Conservation (phyloP, 2,888 invertebrate species). For the Biston stratarius region DNA sequence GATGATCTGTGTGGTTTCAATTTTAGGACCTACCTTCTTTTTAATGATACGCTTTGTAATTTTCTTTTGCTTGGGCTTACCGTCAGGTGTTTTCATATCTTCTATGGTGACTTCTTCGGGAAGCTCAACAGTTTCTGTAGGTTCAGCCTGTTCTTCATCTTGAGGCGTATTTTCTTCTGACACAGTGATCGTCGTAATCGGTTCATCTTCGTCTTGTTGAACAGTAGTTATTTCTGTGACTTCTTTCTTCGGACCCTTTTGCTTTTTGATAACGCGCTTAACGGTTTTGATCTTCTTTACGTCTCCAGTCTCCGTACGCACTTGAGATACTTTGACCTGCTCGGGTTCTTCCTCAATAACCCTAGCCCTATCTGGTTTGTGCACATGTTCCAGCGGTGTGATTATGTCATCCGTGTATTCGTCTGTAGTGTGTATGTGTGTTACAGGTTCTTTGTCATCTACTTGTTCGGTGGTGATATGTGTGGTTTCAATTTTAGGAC, state of each 20-base stretch:
- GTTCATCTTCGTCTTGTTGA: slow-evolving; percentile 44
- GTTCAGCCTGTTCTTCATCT: slow-evolving; percentile 68
- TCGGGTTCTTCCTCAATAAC: slow-evolving; percentile 48
- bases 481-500: slow-evolving; percentile 61
- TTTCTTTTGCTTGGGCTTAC: slow-evolving; percentile 56
- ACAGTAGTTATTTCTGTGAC: slow-evolving; percentile 44
- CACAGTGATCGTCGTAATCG: slow-evolving; percentile 42
- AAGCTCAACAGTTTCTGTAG: slow-evolving; percentile 60
- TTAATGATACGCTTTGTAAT: slow-evolving; percentile 51
- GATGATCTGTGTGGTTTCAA: slow-evolving; percentile 52
- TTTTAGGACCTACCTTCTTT: slow-evolving; percentile 45
- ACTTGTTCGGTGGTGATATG: slow-evolving; percentile 61
- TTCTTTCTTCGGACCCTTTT: slow-evolving; percentile 44
- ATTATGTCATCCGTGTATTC: slow-evolving; percentile 55
- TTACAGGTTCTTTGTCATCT: slow-evolving; percentile 52
- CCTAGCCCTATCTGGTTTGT: slow-evolving; percentile 48
- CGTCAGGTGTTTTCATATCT: slow-evolving; percentile 55
- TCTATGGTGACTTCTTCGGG: slow-evolving; percentile 58
- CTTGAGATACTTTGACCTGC: slow-evolving; percentile 41
- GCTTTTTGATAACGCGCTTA: slow-evolving; percentile 55
- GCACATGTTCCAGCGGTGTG: slow-evolving; percentile 38
- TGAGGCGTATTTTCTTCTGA: slow-evolving; percentile 47
- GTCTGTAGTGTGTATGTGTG: slow-evolving; percentile 43
- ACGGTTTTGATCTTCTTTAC: slow-evolving; percentile 56
- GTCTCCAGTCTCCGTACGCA: slow-evolving; percentile 43